Base-by-base conservation (phyloP, 92 coral and sea anemone species). In the Siderastrea radians region DNA sequence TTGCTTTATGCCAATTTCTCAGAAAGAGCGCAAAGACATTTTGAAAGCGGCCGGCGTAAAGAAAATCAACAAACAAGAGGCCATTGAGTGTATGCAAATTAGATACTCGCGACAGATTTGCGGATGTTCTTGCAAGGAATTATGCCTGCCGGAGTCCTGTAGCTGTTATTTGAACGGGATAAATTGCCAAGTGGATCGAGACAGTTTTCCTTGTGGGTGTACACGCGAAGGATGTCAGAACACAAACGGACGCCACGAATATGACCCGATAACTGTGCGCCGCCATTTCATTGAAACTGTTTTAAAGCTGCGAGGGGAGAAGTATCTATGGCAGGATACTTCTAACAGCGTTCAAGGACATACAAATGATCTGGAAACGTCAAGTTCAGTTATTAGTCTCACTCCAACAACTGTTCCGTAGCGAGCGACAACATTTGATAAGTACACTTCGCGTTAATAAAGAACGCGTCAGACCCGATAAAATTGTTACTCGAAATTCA, bases 41-140 rank as follows among this genome's bases (percentile, higher is more conserved):
- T 92, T 98, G 91, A 94, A 95, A 81, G 95, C 96, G 91, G 98
- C 99, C 90, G 99, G 99, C 62, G 99, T 98, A 17, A 94, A 87
- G 85, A 96, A 94, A 89, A 96, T 96, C 85, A 95, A 98, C 74
- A 95, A 96, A 90, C 92, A 90, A 69, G 99, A 98, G 77, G 94
- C 98, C 51, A 95, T 88, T 72, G 96, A 92, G 71, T 96, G 98
- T 82, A 94, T 95, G 96, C 97, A 98, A 88, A 96, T 98, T 72
- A 94, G 99, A 7, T 92, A 92, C 75, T 95, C 99, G 59, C 94
- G 99, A 5, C 99, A 96, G 49, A 88, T 96, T 38, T 98, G 99
- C 78, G 99, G 99, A 73, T 98, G 99, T 72, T 92, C 91, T 67
- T 98, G 99, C 74, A 96, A 96, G 72, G 94, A 93, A 7, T 93